phyloP scores from a whole-genome alignment of 2,888 invertebrate species.

The Philhelius pedissequus region DNA sequence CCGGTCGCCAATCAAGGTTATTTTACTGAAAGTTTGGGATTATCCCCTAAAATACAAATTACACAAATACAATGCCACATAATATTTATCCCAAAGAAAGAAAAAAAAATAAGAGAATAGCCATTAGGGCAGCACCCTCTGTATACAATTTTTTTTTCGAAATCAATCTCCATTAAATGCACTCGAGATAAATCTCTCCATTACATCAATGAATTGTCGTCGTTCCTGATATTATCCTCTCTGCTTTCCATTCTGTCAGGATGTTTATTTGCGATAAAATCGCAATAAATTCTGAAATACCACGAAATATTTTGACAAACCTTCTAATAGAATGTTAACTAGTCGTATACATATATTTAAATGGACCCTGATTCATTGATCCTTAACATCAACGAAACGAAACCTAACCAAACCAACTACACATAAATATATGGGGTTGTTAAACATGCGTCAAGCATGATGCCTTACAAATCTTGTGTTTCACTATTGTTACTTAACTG shows the following conservation, averaged over 20 bases:
- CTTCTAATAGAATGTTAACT: slow-evolving; percentile 58
- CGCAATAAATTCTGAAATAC: slow-evolving; percentile 28
- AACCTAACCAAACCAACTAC: not conserved
- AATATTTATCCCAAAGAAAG: not conserved
- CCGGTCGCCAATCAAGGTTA: not conserved
- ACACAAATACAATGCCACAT: not conserved
- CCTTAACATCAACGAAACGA: not conserved
- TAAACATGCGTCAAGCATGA: not conserved
- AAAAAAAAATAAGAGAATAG: not conserved
- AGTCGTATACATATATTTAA: slow-evolving; percentile 21
- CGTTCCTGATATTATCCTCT: not conserved
- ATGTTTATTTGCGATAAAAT: slow-evolving; percentile 48
- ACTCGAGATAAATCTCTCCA: not conserved
- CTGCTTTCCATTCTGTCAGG: not conserved
- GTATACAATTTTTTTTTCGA: slow-evolving; percentile 13
- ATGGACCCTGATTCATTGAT: not conserved
- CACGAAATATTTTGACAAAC: slow-evolving; percentile 60
- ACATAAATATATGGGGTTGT: not conserved
- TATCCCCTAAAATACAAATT: not conserved
- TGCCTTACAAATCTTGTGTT: slow-evolving; percentile 10
- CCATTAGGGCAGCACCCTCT: not conserved
- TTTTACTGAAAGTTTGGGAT: not conserved
- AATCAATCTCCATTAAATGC: slow-evolving; percentile 30
- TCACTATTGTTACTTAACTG: slow-evolving; percentile 30
- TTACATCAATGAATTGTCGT: not conserved